Base-by-base conservation (phyloP, 2,797 vertebrate species). In the Scomberomorus guttatus region DNA sequence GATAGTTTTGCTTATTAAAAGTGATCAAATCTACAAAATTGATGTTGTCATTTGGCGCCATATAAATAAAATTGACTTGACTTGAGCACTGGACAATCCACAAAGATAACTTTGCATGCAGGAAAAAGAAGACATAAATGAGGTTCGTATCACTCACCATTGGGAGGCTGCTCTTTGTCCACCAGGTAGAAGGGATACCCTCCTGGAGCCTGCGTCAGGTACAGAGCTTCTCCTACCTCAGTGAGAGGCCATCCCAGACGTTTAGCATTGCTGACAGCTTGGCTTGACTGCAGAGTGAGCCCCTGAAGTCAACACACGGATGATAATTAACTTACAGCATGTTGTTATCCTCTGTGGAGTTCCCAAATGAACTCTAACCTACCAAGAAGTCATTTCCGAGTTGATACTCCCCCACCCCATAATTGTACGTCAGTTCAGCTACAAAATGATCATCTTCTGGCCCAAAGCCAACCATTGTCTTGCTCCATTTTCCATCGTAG, bases 401-500 rank as follows among this genome's bases (percentile, higher is more conserved):
- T 3, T 91, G 93, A 90, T 99, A 99, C 56, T 97, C 95, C 65
- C 96, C 97, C 0, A 99, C 90, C 2, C 97, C 98, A 4, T 99
- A 99, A 89, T 99, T 99, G 87, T 99, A 99, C 7, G 98, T 99
- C 81, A 99, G 85, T 29, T 99, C 98, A 58, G 96, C 96, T 10
- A 99, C 98, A 88, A 99, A 99, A 90, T 99, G 97, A 18, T 95
- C 84, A 64, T 98, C 96, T 80, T 99, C 98, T 57, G 97, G 94
- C 22, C 98, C 98, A 2, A 96, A 99, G 15, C 98, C 98, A 80
- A 99, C 96, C 98, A 99, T 99, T 0, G 98, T 99, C 94, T 99
- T 99, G 93, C 98, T 99, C 98, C 98, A 99, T 67, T 96, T 99
- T 18, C 98, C 98, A 92, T 99, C 98, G 51, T 99, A 99, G 34